Conservation (phyloP, 1,140 invertebrate species). For the Drosophila varians region DNA sequence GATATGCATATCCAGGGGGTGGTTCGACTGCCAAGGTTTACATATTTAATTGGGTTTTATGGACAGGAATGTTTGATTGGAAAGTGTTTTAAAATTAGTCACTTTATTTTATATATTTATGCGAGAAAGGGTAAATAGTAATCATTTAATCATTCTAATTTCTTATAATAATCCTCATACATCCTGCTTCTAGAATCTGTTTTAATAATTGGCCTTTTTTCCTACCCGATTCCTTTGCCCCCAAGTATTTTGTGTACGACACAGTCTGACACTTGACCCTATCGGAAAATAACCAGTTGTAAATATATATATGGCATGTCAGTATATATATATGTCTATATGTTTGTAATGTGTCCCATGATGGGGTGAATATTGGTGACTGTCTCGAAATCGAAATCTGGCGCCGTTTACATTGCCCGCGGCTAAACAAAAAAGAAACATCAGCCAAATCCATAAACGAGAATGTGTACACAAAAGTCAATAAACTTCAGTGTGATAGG, state of each 20-base stretch:
- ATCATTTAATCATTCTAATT: too few relatives aligned
- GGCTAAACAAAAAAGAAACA: constrained; percentile 74
- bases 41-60: constrained; percentile 43
- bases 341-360: constrained; percentile 2
- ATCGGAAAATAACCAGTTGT: constrained; percentile 74
- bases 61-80: constrained; percentile 5
- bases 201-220: constrained; percentile 59
- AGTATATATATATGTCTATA: neutral
- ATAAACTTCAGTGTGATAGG: constrained; percentile 70
- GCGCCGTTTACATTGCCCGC: constrained; percentile 73
- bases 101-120: neutral
- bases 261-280: constrained; percentile 71
- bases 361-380: constrained; percentile 55
- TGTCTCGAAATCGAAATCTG: constrained; percentile 73
- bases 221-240: constrained; percentile 8
- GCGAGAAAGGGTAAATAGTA: too few relatives aligned
- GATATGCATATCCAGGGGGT: constrained; percentile 24
- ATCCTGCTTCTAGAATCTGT: constrained; percentile 47
- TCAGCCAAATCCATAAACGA: constrained; percentile 64
- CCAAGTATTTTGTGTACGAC: constrained; percentile 8
- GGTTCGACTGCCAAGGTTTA: constrained; percentile 7
- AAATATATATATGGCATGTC: constrained; percentile 4
- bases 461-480: constrained; percentile 68
- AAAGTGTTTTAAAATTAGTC: neutral
- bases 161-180: too few relatives aligned